These are phyloP conservation scores for Drosophila melanosoma DNA, from an alignment of 2,888 invertebrate genomes.

Conservation along the genomic window DNA sequence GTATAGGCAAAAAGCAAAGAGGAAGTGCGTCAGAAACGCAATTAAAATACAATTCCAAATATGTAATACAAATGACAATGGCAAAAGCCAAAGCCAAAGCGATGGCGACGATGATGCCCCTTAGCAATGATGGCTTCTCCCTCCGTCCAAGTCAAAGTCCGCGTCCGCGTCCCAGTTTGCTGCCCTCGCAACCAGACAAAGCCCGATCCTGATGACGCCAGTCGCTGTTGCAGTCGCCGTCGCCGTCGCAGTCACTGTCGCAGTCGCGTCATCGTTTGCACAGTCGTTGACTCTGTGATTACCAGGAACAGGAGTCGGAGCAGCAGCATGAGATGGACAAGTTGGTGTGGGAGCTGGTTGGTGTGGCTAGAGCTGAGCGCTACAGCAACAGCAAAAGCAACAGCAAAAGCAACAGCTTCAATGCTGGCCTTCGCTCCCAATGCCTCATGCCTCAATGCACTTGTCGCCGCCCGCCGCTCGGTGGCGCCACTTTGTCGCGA, in stretches of 20 bases:
- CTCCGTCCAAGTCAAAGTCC: slow-evolving; percentile 3
- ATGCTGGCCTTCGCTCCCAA: slow-evolving; percentile 31
- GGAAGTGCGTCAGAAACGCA: slow-evolving; percentile 46
- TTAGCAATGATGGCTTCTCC: background rate
- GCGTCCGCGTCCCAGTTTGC: slow-evolving; percentile 15
- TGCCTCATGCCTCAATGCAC: slow-evolving; percentile 47
- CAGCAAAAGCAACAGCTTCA: slow-evolving; percentile 40
- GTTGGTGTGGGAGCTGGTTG: background rate
- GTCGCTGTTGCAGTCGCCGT: slow-evolving; percentile 20
- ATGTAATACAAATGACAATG: slow-evolving; percentile 39
- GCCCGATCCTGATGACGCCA: slow-evolving; percentile 43
- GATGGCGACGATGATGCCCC: slow-evolving; percentile 2
- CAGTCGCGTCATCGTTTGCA: slow-evolving; percentile 29
- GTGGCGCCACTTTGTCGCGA: slow-evolving; percentile 82
- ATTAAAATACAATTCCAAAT: slow-evolving; percentile 55
- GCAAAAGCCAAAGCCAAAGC: background rate
- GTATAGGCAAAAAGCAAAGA: background rate
- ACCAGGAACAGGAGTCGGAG: slow-evolving; percentile 37
- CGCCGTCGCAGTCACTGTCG: slow-evolving; percentile 20
- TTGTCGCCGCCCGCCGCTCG: slow-evolving; percentile 59
- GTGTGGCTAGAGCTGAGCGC: background rate
- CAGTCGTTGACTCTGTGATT: slow-evolving; percentile 62
- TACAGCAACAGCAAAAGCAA: slow-evolving; percentile 4
- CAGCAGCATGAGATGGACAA: slow-evolving; percentile 8
- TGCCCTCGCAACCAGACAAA: slow-evolving; percentile 37